These are phyloP conservation scores for Xanthorhoe spadicearia DNA, from an alignment of 2,888 invertebrate species.

Conservation along the genomic window DNA sequence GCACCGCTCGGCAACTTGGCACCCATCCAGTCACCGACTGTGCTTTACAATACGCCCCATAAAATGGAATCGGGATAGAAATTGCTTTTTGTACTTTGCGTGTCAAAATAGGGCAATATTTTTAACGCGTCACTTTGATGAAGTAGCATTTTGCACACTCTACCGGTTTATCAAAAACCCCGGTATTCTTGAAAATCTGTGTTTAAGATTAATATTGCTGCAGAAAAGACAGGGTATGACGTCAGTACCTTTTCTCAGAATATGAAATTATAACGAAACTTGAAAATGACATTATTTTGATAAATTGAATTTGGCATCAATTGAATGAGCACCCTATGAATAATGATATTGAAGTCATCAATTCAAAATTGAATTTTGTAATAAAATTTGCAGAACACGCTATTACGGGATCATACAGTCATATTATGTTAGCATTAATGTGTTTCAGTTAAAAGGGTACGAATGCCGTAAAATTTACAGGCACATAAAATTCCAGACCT, in stretches of 20 bases:
- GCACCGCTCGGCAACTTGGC: slow-evolving; percentile 66
- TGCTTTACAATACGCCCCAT: slow-evolving; percentile 63
- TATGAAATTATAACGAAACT: too few species aligned
- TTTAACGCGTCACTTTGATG: slow-evolving; percentile 14
- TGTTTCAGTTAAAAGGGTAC: slow-evolving; percentile 32
- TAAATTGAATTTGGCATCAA: too few species aligned
- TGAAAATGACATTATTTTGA: too few species aligned
- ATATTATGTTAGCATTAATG: slow-evolving; percentile 25
- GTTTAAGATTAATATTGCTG: too few species aligned
- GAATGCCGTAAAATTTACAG: slow-evolving; percentile 33
- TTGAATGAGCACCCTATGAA: background rate
- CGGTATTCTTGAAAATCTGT: too few species aligned
- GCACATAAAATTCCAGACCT: slow-evolving; percentile 27
- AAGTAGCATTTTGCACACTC: background rate
- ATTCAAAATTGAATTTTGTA: slow-evolving; percentile 15
- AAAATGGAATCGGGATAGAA: slow-evolving; percentile 32
- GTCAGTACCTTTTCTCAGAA: too few species aligned
- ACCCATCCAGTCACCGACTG: slow-evolving; percentile 74
- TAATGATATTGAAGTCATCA: background rate
- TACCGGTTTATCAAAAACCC: background rate
- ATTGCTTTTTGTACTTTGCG: slow-evolving; percentile 34
- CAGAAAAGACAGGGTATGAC: too few species aligned
- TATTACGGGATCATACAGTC: slow-evolving; percentile 22
- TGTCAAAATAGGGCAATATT: slow-evolving; percentile 25
- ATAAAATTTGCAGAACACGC: slow-evolving; percentile 27